Base-by-base conservation (phyloP, 92 coral and sea anemone species). In the Parazoanthus darwini region DNA sequence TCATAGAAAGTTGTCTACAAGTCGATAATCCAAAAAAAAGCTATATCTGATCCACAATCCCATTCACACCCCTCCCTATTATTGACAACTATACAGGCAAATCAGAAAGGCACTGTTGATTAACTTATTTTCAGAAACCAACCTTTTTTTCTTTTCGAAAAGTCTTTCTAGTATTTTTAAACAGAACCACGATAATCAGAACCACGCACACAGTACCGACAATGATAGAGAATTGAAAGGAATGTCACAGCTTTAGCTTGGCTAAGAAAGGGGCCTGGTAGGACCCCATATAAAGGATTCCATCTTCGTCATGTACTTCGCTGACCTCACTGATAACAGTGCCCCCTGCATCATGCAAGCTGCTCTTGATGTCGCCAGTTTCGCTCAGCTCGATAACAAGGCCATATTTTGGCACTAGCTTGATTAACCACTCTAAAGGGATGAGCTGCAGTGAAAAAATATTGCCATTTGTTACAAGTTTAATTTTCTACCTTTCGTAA, bases 241-340 rank as follows among this genome's bases (percentile, higher is more conserved):
- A 43, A 7, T 65, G 70, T 86, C 67, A 85, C 63, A 95, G 89
- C 77, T 91, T 91, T 67, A 95, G 92, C 68, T 67, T 88, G 26
- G 90, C 96, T 2, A 95, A 51, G 56, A 70, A 95, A 9, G 89
- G 93, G 5, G 90, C 92, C 26, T 42, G 56, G 88, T 80, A 92
- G 22, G 96, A 91, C 4, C 98, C 98, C 37, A 95, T 23, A 82
- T 82, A 92, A 4, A 95, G 94, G 43, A 72, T 78, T 48, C 88
- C 94, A 51, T 92, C 86, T 56, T 95, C 98, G 33, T 95, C 98
- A n/a, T 95, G 98, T 8, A 95, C 90, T 83, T 95, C 98, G 70
- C 98, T 95, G 16, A 90, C 88, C 37, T 81, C 89, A 38, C 92
- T 66, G 13, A 93, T 59, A 51, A 87, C 92, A n/a, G 82, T 59